Percentiles rank a stretch among this genome's conserved stretches.
phyloP scores from a whole-genome alignment of 1,140 invertebrate genomes.

The Drosophila subpulchrella region DNA sequence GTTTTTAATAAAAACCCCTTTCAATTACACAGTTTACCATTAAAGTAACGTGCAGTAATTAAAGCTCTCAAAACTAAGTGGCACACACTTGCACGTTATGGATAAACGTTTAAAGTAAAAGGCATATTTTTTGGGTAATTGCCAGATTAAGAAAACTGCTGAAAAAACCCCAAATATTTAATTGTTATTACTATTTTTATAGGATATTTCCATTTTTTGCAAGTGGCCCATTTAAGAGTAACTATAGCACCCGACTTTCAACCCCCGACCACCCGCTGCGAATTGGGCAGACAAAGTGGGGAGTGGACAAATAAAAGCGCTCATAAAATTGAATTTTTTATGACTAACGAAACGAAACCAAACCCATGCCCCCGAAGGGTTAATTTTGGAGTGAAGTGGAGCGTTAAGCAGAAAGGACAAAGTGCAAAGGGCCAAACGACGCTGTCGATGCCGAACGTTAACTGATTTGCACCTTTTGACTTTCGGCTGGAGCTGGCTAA shows the following conservation, averaged over 20 bases:
- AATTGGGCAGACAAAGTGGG: conserved; percentile 30
- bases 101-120: background rate
- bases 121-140: background rate
- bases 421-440: conserved; percentile 58
- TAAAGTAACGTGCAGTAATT: background rate
- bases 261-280: conserved; percentile 18
- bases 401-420: conserved; percentile 46
- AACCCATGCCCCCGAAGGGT: conserved; percentile 61
- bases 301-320: conserved; percentile 77
- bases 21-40: background rate
- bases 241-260: conserved; percentile 7
- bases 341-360: conserved; percentile 57
- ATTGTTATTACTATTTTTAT: conserved; percentile 13
- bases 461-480: conserved; percentile 79
- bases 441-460: conserved; percentile 58
- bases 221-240: conserved; percentile 27
- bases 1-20: background rate
- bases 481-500: conserved; percentile 36
- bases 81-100: background rate
- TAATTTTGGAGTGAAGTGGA: conserved; percentile 64
- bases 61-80: background rate
- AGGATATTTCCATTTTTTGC: conserved; percentile 7
- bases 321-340: conserved; percentile 83
- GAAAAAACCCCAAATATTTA: conserved; percentile 7
- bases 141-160: background rate